Evolutionary conservation across 2,113 vertebrate species (phyloP), one percentile per base, ranked within the genome.

Genomic region (Tragelaphus buxtoni): DNA sequence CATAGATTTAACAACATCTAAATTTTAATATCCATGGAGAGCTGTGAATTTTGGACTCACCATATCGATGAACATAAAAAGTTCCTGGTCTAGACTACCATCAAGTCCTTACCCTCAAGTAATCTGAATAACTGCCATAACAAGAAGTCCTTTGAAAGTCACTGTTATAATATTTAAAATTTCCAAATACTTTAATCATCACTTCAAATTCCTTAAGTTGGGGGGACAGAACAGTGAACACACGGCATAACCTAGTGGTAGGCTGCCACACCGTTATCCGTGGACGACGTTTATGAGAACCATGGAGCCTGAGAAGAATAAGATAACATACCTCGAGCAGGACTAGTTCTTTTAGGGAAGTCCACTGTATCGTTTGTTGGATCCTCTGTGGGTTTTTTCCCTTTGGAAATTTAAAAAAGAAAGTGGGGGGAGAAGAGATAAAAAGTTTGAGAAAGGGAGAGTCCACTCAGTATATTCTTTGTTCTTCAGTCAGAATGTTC

Each of bases 281-380:
- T 85, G 16, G 7, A 53, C 28, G n/a, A 2, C 14, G 28, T 58
- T 42, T 76, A 60, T 3, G 18, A 95, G 20, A 49, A 1, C 51
- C 30, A 22, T n/a, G 5, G 61, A 92, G 45, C 60, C 56, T 30
- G 32, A 83, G 32, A 88, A 72, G 13, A 51, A 24, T 0, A 24
- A 79, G 18, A 35, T n/a, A 63, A 32, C 77, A 72, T 98, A 99
- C 99, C 99, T 99, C 99, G 99, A 98, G 99, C 99, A 80, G 99
- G 99, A 69, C 98, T 98, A 63, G 98, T 98, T 98, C 99, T 99
- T 99, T 99, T 99, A 97, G 99, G 99, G 98, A 99, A 99, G 98
- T 99, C 99, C 98, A 99, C 99, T 8, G 95, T 95, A 60, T 99
- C 99, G 0, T 98, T 96, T 88, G 97, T 96, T 53, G 98, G 83